Conservation (phyloP, 2,888 invertebrate species). For the Lumbricus terrestris region DNA sequence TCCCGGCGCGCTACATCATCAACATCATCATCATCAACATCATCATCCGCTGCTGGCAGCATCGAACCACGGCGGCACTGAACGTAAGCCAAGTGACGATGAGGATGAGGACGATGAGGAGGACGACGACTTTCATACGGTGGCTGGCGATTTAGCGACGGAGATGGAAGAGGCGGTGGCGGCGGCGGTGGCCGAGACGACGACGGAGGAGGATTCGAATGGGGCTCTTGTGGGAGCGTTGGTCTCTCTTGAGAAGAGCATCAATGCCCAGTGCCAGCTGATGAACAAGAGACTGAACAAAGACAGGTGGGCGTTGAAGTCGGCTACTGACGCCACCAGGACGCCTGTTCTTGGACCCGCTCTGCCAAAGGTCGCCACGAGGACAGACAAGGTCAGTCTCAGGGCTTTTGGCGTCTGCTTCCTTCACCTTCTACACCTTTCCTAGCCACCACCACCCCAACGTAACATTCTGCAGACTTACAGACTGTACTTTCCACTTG, state of each 20-base stretch:
- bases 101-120: background rate
- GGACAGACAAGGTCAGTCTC: conserved; percentile 8
- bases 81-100: background rate
- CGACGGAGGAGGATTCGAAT: background rate
- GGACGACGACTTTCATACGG: background rate
- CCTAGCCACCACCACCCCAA: background rate
- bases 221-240: background rate
- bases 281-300: conserved; percentile 14
- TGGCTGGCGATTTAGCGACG: conserved; percentile 7
- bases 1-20: no score
- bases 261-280: conserved; percentile 8
- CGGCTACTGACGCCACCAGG: background rate
- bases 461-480: background rate
- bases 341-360: background rate
- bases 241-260: conserved; percentile 5
- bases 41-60: background rate
- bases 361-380: background rate
- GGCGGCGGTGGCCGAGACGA: background rate
- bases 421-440: background rate
- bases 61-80: background rate
- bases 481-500: background rate
- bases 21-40: background rate
- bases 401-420: background rate
- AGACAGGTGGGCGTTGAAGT: background rate
- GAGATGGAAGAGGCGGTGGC: background rate